Evolutionary conservation across 2,797 vertebrate species (phyloP).

Genomic region (Ciconia nigra): DNA sequence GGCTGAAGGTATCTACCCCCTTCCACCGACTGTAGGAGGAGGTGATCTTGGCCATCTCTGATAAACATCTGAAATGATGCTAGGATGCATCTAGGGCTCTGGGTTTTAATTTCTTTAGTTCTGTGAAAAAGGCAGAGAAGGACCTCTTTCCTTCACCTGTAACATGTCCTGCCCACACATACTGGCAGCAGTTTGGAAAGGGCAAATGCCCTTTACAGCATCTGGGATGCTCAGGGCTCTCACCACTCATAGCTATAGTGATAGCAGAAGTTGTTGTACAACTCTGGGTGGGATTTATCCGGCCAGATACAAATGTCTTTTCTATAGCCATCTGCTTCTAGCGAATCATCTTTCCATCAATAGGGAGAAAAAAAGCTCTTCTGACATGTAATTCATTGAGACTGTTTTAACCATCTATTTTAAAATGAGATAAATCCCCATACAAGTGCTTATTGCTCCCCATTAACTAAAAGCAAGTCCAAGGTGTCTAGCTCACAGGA

Average conservation of each 20-base stretch:
- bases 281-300: neutral
- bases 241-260: neutral
- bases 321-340: neutral
- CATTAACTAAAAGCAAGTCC: neutral
- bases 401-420: neutral
- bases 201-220: neutral
- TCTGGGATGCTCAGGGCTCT: neutral
- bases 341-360: neutral
- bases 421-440: neutral
- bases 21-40: neutral
- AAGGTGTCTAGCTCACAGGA: neutral
- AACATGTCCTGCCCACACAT: neutral
- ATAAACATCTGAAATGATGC: neutral
- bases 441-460: neutral
- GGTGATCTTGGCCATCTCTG: neutral
- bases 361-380: accelerated
- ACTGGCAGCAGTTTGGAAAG: neutral
- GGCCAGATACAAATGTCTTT: neutral
- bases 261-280: neutral
- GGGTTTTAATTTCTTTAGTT: neutral
- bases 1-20: neutral
- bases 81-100: neutral
- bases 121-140: neutral
- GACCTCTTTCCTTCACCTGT: neutral
- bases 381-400: neutral